Base-by-base conservation (phyloP, 2,888 invertebrate genomes). In the Dryomyza anilis region DNA sequence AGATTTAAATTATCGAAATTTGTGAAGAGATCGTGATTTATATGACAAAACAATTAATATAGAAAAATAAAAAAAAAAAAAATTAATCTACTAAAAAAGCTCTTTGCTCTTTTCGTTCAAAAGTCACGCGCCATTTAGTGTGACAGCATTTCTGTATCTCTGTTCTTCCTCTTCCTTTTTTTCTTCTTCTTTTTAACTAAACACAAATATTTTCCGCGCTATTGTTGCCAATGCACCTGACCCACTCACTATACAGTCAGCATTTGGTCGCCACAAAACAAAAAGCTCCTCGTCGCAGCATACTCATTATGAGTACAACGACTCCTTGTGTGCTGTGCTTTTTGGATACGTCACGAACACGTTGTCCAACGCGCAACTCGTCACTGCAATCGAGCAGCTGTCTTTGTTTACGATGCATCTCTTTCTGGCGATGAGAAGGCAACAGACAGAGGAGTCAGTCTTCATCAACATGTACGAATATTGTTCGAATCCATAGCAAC, bases 341-440 rank as follows among this genome's bases (percentile, higher is more conserved):
- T 14, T n/a, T n/a, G n/a, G n/a, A n/a, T n/a, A 19, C 45, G 39
- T 56, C 6, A 43, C 45, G 29, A 52, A 25, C 8, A 10, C 30
- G 30, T n/a, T 14, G n/a, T 7, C 29, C 16, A 2, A 50, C 36
- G 36, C 53, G 30, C 33, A 53, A 53, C 29, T 46, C 56, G 23
- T 7, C 23, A 29, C 8, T 43, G 39, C 25, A 6, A 68, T n/a
- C 74, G 69, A 76, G 73, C 76, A 76, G 76, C 79, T 79, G 76
- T 78, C 77, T 80, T 78, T 78, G 78, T 78, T 78, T 78, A 78
- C 79, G 78, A 73, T 73, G 77, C 69, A 73, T 78, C 78, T 73
- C 76, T 74, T 66, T 78, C 76, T 71, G 43, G 59, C 71, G 66
- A 68, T 72, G 77, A 73, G 75, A 76, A 48, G 58, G 76, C 65